Percentiles rank a stretch among this genome's conserved stretches.
These are phyloP conservation scores for Villa cingulata DNA, from an alignment of 2,888 invertebrate genomes.

Conservation along the genomic window DNA sequence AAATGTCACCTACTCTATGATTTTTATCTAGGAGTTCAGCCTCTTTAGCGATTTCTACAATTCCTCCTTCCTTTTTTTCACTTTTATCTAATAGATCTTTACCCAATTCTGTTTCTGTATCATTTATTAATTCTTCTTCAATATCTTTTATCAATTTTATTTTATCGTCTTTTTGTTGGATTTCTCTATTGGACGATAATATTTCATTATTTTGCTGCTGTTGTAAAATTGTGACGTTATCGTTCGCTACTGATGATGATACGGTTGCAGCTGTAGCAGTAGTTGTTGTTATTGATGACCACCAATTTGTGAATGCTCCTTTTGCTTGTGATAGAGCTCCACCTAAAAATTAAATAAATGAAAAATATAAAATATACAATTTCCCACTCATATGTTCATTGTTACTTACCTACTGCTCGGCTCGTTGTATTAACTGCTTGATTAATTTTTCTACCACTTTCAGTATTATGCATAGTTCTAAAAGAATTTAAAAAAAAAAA, in stretches of 20 bases:
- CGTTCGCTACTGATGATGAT: neutral
- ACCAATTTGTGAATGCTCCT: constrained; percentile 77
- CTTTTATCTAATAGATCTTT: neutral
- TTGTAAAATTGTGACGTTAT: constrained; percentile 1
- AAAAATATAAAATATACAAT: too few species aligned
- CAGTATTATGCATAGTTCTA: constrained; percentile 89
- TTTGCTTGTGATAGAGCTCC: constrained; percentile 80
- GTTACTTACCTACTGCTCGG: constrained; percentile 56
- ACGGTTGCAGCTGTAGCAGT: constrained; percentile 24
- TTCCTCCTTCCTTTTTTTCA: constrained; percentile 20
- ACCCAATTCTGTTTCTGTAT: too few species aligned
- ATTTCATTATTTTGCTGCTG: neutral
- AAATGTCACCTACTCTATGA: constrained; percentile 17
- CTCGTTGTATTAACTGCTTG: constrained; percentile 87
- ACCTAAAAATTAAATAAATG: constrained; percentile 37
- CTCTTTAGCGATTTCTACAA: constrained; percentile 33
- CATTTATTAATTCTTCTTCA: constrained; percentile 2
- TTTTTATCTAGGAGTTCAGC: constrained; percentile 28
- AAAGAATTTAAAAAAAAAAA: constrained; percentile 17
- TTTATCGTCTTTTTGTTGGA: neutral
- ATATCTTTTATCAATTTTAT: too few species aligned
- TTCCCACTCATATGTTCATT: neutral
- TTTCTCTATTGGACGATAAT: neutral
- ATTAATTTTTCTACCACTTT: constrained; percentile 83
- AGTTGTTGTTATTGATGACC: constrained; percentile 55